phyloP scores from a whole-genome alignment of 1,140 invertebrate genomes.

The Musca vetustissima region DNA sequence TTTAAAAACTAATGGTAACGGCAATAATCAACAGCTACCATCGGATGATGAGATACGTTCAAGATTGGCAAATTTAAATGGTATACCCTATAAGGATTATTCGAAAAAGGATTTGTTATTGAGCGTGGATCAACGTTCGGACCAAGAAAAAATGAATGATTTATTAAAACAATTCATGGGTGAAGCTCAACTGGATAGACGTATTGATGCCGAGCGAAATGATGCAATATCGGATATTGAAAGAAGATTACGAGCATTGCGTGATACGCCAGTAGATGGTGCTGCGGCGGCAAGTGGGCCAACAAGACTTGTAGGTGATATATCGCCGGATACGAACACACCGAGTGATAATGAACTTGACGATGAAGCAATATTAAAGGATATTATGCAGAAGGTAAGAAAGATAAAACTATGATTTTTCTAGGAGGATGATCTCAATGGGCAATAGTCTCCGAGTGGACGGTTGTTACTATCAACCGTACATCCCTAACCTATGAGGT shows the following conservation, averaged over 20 bases:
- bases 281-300: background rate
- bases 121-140: conserved; percentile 58
- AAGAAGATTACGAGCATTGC: conserved; percentile 54
- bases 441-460: too few species aligned
- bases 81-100: conserved; percentile 54
- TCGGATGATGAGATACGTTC: conserved; percentile 58
- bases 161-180: conserved; percentile 63
- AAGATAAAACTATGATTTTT: too few species aligned
- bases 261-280: conserved; percentile 43
- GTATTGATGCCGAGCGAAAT: conserved; percentile 55
- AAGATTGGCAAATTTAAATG: conserved; percentile 62
- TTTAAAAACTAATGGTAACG: conserved; percentile 57
- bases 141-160: conserved; percentile 65
- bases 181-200: conserved; percentile 60
- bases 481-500: too few species aligned
- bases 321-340: conserved; percentile 40
- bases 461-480: too few species aligned
- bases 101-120: conserved; percentile 47
- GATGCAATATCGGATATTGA: conserved; percentile 59
- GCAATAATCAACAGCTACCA: conserved; percentile 20
- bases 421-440: too few species aligned
- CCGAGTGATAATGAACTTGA: conserved; percentile 56
- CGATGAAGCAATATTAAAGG: conserved; percentile 54
- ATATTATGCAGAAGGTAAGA: conserved; percentile 47
- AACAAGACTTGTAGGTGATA: background rate